These are phyloP conservation scores for Puffinus mauretanicus DNA, from an alignment of 2,113 vertebrate species.

Conservation along the genomic window DNA sequence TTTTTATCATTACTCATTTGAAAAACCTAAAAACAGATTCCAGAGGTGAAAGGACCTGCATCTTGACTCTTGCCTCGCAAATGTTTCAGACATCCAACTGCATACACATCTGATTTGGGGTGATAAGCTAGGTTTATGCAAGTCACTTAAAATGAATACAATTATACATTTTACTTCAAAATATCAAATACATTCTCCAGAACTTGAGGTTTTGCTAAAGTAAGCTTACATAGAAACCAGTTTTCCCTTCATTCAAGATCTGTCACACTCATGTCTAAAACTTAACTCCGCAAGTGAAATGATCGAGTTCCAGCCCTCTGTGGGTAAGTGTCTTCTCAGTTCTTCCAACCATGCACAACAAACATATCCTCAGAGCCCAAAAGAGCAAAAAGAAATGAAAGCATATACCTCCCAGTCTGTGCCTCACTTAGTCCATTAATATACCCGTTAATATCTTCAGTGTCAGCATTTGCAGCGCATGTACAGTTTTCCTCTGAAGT, in stretches of 20 bases:
- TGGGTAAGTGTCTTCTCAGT: neutral
- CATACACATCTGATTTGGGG: neutral
- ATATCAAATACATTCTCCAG: neutral
- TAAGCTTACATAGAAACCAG: fast-evolving
- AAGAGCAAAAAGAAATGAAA: neutral
- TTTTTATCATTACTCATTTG: neutral
- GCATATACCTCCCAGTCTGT: neutral
- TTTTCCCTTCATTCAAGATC: neutral
- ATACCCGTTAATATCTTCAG: neutral
- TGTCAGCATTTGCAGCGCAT: neutral
- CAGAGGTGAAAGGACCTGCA: neutral
- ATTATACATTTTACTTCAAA: neutral
- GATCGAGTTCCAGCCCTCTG: neutral
- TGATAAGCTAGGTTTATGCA: neutral
- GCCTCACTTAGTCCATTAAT: neutral
- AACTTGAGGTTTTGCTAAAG: neutral
- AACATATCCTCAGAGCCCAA: neutral
- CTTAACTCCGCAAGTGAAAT: neutral
- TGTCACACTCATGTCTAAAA: neutral
- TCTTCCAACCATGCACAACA: neutral
- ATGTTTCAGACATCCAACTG: neutral
- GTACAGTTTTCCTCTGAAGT: neutral
- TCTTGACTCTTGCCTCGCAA: neutral
- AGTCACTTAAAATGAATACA: neutral
- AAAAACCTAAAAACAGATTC: neutral